Conservation (phyloP, 2,113 vertebrate genomes). For the Procavia capensis region DNA sequence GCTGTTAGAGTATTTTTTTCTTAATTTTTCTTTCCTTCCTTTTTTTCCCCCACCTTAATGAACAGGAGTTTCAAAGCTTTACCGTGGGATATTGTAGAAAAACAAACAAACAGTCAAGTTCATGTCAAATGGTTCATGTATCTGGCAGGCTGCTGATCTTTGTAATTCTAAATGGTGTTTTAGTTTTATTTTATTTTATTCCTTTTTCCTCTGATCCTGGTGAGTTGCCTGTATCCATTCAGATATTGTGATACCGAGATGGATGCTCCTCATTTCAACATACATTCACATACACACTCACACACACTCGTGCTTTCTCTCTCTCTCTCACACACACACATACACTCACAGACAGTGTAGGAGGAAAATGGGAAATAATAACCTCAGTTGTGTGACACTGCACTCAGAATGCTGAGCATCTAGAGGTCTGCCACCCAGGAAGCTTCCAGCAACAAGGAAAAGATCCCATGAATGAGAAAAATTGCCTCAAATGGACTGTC, state of each 20-base stretch:
- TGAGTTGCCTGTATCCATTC: conserved; percentile 46
- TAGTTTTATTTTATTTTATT: not conserved
- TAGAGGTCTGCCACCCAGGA: not conserved
- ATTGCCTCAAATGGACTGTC: not conserved
- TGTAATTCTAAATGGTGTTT: conserved; percentile 66
- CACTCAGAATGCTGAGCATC: conserved; percentile 46
- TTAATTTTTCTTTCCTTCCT: conserved; percentile 49
- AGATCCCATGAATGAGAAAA: not conserved
- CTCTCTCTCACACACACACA: not conserved
- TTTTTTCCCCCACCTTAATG: conserved; percentile 70
- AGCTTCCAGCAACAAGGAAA: not conserved
- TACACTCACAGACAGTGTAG: not conserved
- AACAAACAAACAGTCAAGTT: too few relatives aligned
- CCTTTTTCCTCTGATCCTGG: conserved; percentile 53
- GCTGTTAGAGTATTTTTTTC: conserved; percentile 83
- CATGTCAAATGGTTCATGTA: conserved; percentile 80
- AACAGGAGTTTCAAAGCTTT: conserved; percentile 87
- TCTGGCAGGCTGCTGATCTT: conserved; percentile 74
- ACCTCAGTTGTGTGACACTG: conserved; percentile 38
- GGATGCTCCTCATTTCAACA: not conserved
- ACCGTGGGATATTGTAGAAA: conserved; percentile 81
- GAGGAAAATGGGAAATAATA: not conserved
- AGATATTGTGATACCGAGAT: conserved; percentile 56
- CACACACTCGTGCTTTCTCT: too few relatives aligned
- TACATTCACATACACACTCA: not conserved